Conservation (phyloP, 1,140 invertebrate genomes). For the Coboldia fuscipes region DNA sequence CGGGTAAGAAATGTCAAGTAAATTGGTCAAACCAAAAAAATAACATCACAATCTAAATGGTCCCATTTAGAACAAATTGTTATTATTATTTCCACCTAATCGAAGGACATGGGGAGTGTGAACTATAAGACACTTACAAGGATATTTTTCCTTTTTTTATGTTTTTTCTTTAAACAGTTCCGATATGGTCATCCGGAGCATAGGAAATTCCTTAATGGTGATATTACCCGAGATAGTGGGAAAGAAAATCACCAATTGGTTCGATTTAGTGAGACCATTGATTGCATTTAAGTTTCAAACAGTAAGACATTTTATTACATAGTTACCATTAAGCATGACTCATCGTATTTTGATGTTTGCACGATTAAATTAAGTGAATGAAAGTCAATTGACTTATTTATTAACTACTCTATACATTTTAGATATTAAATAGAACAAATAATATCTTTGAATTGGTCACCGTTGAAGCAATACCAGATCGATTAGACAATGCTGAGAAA, state of each 20-base stretch:
- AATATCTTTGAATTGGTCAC: constrained; percentile 92
- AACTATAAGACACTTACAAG: background rate
- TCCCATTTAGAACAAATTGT: no score
- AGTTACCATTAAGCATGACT: background rate
- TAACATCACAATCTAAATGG: no score
- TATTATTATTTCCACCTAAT: no score
- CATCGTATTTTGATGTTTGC: no score
- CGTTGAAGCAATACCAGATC: constrained; percentile 52
- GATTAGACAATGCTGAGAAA: constrained; percentile 28
- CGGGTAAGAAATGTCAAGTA: constrained; percentile 34
- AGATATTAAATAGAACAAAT: constrained; percentile 86
- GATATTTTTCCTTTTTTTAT: constrained; percentile 5
- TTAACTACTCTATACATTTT: constrained; percentile 10
- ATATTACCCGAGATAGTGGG: constrained; percentile 70
- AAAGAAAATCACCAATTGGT: constrained; percentile 76
- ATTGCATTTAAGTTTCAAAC: constrained; percentile 87
- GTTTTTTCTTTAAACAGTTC: constrained; percentile 39
- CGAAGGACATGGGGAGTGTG: no score
- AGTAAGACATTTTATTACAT: constrained; percentile 32
- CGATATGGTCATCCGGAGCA: constrained; percentile 72
- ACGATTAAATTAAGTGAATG: background rate
- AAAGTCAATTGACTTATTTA: no score
- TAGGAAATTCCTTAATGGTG: constrained; percentile 79
- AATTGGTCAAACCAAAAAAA: background rate
- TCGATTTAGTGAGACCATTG: constrained; percentile 71